Evolutionary conservation across 2,888 invertebrate genomes (phyloP).

Genomic region (Noctuana brunneofusca): DNA sequence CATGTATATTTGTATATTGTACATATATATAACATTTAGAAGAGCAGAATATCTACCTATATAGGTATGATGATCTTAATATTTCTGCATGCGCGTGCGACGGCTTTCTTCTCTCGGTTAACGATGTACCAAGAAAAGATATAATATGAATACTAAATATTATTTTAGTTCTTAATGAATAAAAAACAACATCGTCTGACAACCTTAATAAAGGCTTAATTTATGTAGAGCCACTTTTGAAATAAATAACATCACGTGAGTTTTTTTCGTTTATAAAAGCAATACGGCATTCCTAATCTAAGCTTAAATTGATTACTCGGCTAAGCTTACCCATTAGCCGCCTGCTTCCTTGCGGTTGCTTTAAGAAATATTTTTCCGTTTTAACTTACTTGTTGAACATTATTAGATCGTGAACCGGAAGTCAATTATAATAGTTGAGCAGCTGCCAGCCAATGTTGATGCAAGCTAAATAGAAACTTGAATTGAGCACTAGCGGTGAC

Average conservation of each 20-base stretch:
- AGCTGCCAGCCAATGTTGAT: conserved; percentile 32
- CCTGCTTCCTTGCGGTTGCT: neutral
- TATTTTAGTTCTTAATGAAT: too few species aligned
- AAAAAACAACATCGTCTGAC: neutral
- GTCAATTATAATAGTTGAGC: conserved; percentile 32
- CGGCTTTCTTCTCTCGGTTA: too few species aligned
- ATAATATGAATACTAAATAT: too few species aligned
- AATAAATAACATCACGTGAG: neutral
- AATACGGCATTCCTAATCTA: neutral
- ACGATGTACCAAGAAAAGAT: too few species aligned
- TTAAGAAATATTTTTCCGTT: conserved; percentile 27
- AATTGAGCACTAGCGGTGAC: too few species aligned
- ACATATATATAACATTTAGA: too few species aligned
- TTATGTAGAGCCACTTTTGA: neutral
- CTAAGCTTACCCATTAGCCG: neutral
- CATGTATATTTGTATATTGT: too few species aligned
- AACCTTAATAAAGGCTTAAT: neutral
- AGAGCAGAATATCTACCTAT: too few species aligned
- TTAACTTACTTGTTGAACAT: conserved; percentile 31
- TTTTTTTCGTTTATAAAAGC: neutral
- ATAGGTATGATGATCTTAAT: too few species aligned
- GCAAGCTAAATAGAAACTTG: conserved; percentile 20
- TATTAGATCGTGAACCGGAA: conserved; percentile 21
- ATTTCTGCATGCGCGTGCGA: too few species aligned
- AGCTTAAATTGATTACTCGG: conserved; percentile 12